Conservation (phyloP, 2,797 vertebrate species). For the Sternotherus odoratus region DNA sequence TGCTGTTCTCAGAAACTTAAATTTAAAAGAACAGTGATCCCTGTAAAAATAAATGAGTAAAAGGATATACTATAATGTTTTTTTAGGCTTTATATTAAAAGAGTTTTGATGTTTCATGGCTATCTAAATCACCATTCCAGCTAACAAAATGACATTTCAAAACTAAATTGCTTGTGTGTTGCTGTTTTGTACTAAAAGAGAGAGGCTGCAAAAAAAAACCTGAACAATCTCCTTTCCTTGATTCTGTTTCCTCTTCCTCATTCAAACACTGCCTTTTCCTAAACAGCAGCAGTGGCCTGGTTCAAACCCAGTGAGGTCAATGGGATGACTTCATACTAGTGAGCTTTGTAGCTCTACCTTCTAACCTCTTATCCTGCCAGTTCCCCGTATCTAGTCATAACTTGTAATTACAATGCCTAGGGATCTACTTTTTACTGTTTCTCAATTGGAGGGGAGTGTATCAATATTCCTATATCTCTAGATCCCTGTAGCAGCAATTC, state of each 20-base stretch:
- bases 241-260: neutral
- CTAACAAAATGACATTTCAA: neutral
- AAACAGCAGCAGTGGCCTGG: neutral
- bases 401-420: conserved; percentile 19
- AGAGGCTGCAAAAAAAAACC: neutral
- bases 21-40: neutral
- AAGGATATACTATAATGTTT: neutral
- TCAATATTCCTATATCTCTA: neutral
- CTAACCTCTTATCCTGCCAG: conserved; percentile 2
- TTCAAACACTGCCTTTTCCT: conserved; percentile 23
- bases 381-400: neutral
- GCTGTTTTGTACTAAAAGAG: neutral
- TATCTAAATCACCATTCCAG: neutral
- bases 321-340: conserved; percentile 1
- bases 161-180: neutral
- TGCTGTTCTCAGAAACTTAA: neutral
- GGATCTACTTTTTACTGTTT: neutral
- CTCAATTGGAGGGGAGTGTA: neutral
- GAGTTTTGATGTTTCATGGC: neutral
- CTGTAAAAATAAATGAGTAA: neutral
- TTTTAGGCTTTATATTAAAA: neutral
- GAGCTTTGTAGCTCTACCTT: conserved; percentile 36
- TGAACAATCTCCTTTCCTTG: neutral
- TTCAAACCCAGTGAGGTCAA: neutral
- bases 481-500: neutral